Conservation (phyloP, 2,888 invertebrate genomes). For the Cheilosia urbana region DNA sequence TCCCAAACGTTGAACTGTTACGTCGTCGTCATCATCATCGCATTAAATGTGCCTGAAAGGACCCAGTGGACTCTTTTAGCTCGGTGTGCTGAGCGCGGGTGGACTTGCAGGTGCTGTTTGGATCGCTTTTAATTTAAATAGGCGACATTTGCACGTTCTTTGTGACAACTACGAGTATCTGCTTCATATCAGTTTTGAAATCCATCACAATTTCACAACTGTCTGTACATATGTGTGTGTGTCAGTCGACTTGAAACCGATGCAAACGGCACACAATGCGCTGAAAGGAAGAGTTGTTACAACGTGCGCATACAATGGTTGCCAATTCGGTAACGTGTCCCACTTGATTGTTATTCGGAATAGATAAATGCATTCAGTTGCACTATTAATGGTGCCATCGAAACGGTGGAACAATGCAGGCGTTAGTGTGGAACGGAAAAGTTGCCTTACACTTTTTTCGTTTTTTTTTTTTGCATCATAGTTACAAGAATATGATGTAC, state of each 20-base stretch:
- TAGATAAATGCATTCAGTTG: conserved; percentile 63
- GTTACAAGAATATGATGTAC: conserved; percentile 50
- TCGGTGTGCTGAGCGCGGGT: conserved; percentile 5
- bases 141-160: conserved; percentile 45
- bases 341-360: conserved; percentile 55
- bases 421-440: conserved; percentile 26
- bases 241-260: conserved; percentile 47
- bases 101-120: not conserved
- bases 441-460: not conserved
- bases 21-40: conserved; percentile 4
- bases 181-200: conserved; percentile 33
- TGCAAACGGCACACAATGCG: conserved; percentile 32
- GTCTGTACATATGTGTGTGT: not conserved
- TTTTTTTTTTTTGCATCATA: conserved; percentile 27
- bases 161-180: conserved; percentile 21
- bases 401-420: conserved; percentile 37
- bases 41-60: conserved; percentile 49
- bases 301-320: conserved; percentile 50
- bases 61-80: conserved; percentile 56
- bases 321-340: conserved; percentile 65
- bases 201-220: conserved; percentile 43
- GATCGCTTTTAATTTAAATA: conserved; percentile 49
- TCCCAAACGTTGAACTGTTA: conserved; percentile 68
- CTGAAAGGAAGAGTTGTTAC: conserved; percentile 52
- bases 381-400: conserved; percentile 55